Conservation (phyloP, 2,113 vertebrate genomes). For the Poeciliopsis retropinna region DNA sequence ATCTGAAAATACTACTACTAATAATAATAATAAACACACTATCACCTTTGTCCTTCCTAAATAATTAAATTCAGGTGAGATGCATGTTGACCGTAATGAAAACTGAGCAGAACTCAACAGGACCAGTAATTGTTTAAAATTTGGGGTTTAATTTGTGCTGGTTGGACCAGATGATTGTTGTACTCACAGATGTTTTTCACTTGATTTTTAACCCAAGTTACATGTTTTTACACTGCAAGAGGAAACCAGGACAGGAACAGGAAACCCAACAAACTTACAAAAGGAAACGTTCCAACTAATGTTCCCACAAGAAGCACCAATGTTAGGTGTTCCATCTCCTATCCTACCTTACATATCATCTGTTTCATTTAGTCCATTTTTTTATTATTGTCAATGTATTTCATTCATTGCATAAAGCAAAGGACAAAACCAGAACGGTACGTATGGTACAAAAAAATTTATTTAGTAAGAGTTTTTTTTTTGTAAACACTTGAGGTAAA, state of each 20-base stretch:
- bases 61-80: neutral
- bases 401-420: neutral
- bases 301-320: neutral
- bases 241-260: neutral
- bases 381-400: neutral
- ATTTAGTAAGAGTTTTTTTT: slow-evolving; percentile 87
- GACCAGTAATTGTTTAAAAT: neutral
- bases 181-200: neutral
- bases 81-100: neutral
- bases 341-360: neutral
- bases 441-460: slow-evolving; percentile 89
- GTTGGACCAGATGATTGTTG: neutral
- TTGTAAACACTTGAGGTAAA: slow-evolving; percentile 93
- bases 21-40: too few species aligned
- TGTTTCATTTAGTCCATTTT: neutral
- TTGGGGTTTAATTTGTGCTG: neutral
- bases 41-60: neutral
- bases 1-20: neutral
- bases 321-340: neutral
- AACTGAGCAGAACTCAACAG: too few species aligned
- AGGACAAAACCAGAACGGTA: neutral
- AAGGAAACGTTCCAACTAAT: neutral
- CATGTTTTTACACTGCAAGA: neutral
- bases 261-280: neutral
- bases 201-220: neutral